phyloP scores from a whole-genome alignment of 2,797 vertebrate species.

The Kryptolebias ocellatus region DNA sequence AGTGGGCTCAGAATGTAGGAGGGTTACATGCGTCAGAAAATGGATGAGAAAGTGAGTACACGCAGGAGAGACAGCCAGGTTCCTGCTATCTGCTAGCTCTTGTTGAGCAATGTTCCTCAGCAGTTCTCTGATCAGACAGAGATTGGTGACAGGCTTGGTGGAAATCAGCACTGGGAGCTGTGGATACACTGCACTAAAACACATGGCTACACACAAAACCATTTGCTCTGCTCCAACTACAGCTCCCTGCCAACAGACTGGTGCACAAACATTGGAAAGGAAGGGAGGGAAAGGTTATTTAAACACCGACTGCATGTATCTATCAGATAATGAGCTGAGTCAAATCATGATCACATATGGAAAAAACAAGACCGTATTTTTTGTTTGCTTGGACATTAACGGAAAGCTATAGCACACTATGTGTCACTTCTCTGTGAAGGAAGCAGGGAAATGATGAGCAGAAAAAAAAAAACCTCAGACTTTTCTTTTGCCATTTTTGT shows the following conservation, averaged over 20 bases:
- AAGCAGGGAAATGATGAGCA: too few relatives aligned
- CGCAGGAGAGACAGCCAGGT: conserved; percentile 11
- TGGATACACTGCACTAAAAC: conserved; percentile 12
- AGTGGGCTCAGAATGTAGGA: conserved; percentile 44
- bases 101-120: conserved; percentile 37
- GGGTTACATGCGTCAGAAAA: conserved; percentile 47
- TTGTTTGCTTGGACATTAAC: too few relatives aligned
- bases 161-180: conserved; percentile 18
- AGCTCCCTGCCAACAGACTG: conserved; percentile 11
- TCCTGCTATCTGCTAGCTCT: neutral
- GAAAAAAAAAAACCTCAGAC: too few relatives aligned
- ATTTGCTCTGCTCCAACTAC: conserved; percentile 15
- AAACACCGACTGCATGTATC: neutral
- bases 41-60: conserved; percentile 20
- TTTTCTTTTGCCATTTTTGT: too few relatives aligned
- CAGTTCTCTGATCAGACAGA: conserved; percentile 46
- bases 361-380: too few relatives aligned
- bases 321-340: too few relatives aligned
- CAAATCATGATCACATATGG: too few relatives aligned
- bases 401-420: too few relatives aligned
- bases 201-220: conserved; percentile 1
- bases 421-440: too few relatives aligned
- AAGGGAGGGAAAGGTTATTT: neutral
- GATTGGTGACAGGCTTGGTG: conserved; percentile 40
- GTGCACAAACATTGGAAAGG: neutral